These are phyloP conservation scores for Colinus virginianus DNA, from an alignment of 2,113 vertebrate species.

Conservation along the genomic window DNA sequence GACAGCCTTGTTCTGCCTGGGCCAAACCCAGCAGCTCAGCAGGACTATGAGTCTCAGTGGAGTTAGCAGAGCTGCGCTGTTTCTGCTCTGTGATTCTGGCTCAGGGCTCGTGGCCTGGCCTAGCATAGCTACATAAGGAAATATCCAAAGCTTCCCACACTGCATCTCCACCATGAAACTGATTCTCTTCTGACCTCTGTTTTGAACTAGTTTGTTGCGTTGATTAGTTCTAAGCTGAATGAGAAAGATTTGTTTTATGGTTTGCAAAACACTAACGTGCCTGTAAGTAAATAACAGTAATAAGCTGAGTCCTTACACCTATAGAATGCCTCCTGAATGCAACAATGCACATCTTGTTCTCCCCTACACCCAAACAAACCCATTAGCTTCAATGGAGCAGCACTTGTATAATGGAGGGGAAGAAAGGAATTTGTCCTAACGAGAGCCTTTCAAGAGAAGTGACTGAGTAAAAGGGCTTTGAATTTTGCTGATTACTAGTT, in stretches of 20 bases:
- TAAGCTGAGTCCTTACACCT: not conserved
- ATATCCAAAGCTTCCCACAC: not conserved
- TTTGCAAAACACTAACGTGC: not conserved
- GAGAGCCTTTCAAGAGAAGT: constrained; percentile 33
- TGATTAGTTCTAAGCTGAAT: not conserved
- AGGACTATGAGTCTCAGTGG: not conserved
- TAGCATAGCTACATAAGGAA: not conserved
- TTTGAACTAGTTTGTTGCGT: not conserved
- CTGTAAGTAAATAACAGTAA: constrained; percentile 30
- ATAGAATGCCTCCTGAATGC: constrained; percentile 7
- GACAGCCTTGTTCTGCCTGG: not conserved
- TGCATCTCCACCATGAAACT: not conserved
- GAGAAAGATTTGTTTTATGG: not conserved
- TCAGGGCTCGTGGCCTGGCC: not conserved
- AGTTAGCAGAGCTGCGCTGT: not conserved
- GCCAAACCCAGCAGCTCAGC: not conserved
- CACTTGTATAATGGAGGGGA: not conserved
- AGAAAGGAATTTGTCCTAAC: constrained; percentile 21
- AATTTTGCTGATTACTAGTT: constrained; percentile 66
- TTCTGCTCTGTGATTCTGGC: not conserved
- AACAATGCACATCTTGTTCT: not conserved
- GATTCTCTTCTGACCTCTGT: not conserved
- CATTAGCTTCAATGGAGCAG: constrained; percentile 11
- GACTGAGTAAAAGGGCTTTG: constrained; percentile 46
- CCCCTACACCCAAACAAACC: constrained; percentile 12